Evolutionary conservation across 2,113 vertebrate genomes (phyloP).

Genomic region (Cottus gobio): DNA sequence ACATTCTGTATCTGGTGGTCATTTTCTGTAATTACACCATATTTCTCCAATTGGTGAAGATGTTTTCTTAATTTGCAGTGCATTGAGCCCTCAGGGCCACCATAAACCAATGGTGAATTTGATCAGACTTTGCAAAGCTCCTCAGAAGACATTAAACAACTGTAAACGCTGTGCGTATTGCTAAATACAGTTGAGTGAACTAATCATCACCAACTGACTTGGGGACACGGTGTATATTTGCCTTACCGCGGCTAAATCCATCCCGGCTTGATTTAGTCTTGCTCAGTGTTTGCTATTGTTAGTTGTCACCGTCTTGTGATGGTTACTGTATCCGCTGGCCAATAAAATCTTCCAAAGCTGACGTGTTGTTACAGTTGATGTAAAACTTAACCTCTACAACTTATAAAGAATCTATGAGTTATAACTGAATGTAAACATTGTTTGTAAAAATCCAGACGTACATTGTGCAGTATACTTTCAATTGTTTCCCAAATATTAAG

Average conservation of each 20-base stretch:
- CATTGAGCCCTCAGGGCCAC: neutral
- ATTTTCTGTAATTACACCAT: too few species aligned
- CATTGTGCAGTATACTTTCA: neutral
- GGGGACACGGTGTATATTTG: neutral
- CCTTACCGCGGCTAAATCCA: neutral
- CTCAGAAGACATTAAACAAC: neutral
- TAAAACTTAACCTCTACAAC: neutral
- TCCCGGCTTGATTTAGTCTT: neutral
- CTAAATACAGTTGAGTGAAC: conserved; percentile 6
- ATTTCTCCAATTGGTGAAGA: neutral
- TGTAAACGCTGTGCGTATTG: neutral
- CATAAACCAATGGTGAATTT: neutral
- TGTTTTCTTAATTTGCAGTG: neutral
- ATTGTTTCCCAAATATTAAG: neutral
- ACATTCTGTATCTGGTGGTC: too few species aligned
- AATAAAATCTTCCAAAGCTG: conserved; percentile 4
- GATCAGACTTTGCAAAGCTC: neutral
- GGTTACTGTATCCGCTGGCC: neutral
- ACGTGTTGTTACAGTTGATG: neutral
- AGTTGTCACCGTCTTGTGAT: neutral
- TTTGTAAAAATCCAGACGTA: neutral
- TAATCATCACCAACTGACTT: conserved; percentile 5
- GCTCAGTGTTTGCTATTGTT: conserved; percentile 14
- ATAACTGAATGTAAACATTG: conserved; percentile 16
- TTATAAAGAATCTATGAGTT: conserved; percentile 4